A percentile compares a stretch with the other conserved stretches of the same genome.
phyloP scores from a whole-genome alignment of 2,888 invertebrate genomes.

The Neoaliturus tenellus region DNA sequence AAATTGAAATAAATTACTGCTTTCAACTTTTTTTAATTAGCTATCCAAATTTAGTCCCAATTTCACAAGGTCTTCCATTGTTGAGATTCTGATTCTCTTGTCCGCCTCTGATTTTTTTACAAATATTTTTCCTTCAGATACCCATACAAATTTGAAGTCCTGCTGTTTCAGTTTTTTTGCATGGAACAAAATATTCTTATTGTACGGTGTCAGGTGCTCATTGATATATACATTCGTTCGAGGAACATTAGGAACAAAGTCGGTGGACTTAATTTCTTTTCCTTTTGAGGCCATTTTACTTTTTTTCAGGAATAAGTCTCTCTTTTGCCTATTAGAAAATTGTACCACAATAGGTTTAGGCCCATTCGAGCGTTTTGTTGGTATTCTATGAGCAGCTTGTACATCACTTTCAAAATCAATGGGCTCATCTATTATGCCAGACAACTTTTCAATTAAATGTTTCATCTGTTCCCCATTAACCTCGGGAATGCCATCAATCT shows the following conservation, averaged over 20 bases:
- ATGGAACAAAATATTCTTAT: too few species aligned
- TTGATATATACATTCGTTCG: background rate
- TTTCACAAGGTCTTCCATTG: background rate
- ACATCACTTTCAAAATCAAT: too few species aligned
- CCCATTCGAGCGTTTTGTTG: background rate
- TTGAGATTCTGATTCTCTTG: background rate
- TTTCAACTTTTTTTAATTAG: background rate
- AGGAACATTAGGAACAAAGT: background rate
- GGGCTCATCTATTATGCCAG: too few species aligned
- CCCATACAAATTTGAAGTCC: background rate
- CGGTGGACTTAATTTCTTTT: background rate
- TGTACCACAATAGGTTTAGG: background rate
- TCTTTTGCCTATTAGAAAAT: background rate
- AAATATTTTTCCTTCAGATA: background rate
- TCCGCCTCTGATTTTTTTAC: too few species aligned
- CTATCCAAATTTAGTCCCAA: background rate
- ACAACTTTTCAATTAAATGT: too few species aligned
- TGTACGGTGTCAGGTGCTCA: background rate
- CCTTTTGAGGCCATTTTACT: background rate
- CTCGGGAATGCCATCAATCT: too few species aligned
- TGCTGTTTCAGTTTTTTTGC: too few species aligned
- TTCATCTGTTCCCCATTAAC: too few species aligned
- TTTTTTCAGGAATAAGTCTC: background rate
- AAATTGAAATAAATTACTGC: too few species aligned
- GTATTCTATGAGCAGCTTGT: background rate